Conservation (phyloP, 1,140 invertebrate genomes). For the Plectrocnemia conspersa region DNA sequence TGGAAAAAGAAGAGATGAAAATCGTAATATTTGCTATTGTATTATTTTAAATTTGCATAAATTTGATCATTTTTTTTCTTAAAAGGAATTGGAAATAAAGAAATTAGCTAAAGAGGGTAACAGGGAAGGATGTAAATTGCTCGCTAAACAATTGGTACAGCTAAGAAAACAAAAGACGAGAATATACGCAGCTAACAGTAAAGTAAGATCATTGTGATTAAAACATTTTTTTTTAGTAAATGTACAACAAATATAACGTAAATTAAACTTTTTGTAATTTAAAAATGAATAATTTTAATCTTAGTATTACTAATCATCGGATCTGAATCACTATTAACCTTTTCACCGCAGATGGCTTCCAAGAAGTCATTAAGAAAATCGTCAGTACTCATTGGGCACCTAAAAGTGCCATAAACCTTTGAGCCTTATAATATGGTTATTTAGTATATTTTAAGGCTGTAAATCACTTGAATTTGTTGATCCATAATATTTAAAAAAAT, state of each 20-base stretch:
- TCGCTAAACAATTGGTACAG: slow-evolving; percentile 86
- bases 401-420: too few species aligned
- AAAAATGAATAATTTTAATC: too few species aligned
- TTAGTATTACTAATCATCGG: too few species aligned
- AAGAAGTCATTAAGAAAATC: too few species aligned
- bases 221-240: slow-evolving; percentile 5
- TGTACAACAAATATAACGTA: background rate
- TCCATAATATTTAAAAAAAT: too few species aligned
- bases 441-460: too few species aligned
- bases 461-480: too few species aligned
- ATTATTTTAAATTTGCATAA: slow-evolving; percentile 13
- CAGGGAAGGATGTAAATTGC: slow-evolving; percentile 72
- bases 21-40: slow-evolving; percentile 53
- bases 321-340: too few species aligned
- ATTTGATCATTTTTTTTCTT: slow-evolving; percentile 14
- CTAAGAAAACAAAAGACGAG: slow-evolving; percentile 83
- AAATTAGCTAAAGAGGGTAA: slow-evolving; percentile 82
- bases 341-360: too few species aligned
- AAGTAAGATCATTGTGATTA: slow-evolving; percentile 47
- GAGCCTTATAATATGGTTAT: too few species aligned
- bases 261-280: background rate
- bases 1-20: slow-evolving; percentile 88
- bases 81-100: slow-evolving; percentile 81
- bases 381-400: too few species aligned
- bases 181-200: slow-evolving; percentile 70